Conservation (phyloP, 1,140 invertebrate species). For the Macrostomum lignano region DNA sequence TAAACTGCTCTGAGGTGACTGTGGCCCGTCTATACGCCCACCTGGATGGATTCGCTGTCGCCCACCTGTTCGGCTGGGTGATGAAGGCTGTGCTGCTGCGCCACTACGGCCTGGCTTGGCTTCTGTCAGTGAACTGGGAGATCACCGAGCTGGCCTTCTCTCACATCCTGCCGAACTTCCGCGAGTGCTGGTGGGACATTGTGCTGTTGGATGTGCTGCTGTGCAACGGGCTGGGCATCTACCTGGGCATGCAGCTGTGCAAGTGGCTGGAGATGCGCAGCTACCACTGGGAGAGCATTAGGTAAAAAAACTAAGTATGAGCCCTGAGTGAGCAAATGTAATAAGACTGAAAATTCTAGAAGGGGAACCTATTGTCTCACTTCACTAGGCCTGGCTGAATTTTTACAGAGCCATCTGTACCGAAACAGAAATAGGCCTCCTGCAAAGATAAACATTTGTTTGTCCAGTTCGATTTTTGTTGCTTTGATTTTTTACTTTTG, state of each 20-base stretch:
- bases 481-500: too few species aligned
- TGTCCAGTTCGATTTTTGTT: too few species aligned
- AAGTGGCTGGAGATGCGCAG: constrained; percentile 64
- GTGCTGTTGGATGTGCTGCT: constrained; percentile 68
- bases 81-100: constrained; percentile 81
- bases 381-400: too few species aligned
- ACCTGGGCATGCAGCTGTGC: constrained; percentile 64
- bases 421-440: too few species aligned
- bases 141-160: constrained; percentile 85
- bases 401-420: too few species aligned
- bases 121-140: constrained; percentile 93
- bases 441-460: too few species aligned
- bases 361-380: too few species aligned
- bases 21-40: constrained; percentile 59
- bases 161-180: constrained; percentile 81
- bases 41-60: constrained; percentile 80
- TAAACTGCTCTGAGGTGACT: constrained; percentile 74
- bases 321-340: too few species aligned
- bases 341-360: too few species aligned
- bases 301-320: too few species aligned
- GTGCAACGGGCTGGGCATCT: constrained; percentile 88
- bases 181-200: constrained; percentile 98
- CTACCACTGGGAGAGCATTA: constrained; percentile 94
- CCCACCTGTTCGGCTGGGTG: constrained; percentile 81
- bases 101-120: constrained; percentile 84